Conservation (phyloP, 2,888 invertebrate genomes). For the Theristus sp. region DNA sequence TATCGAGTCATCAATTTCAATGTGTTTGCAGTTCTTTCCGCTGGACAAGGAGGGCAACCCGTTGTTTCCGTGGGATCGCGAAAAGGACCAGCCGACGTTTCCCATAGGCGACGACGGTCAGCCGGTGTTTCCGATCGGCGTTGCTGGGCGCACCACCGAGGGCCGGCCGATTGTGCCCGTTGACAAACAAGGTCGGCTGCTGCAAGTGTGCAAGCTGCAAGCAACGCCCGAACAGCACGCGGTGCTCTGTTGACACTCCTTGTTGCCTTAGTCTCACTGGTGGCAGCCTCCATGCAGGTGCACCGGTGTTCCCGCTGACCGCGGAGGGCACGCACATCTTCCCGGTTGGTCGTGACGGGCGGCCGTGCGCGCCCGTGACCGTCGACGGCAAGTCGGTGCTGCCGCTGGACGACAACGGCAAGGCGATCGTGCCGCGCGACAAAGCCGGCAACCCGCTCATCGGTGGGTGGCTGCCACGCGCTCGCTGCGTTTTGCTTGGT, state of each 20-base stretch:
- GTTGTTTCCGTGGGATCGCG: background rate
- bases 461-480: background rate
- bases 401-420: conserved; percentile 1
- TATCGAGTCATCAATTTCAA: too few relatives aligned
- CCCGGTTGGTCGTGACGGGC: background rate
- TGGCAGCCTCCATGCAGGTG: too few relatives aligned
- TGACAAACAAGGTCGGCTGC: too few relatives aligned
- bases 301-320: background rate
- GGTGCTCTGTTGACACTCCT: too few relatives aligned
- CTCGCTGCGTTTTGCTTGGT: too few relatives aligned
- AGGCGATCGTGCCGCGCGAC: background rate
- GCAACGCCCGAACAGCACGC: too few relatives aligned
- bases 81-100: background rate
- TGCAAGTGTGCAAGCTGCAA: too few relatives aligned
- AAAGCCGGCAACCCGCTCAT: background rate
- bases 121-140: conserved; percentile 2
- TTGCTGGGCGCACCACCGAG: background rate
- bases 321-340: background rate
- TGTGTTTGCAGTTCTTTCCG: conserved; percentile 1
- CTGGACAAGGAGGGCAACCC: background rate
- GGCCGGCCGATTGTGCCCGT: conserved; percentile 1
- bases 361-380: conserved; percentile 1
- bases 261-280: too few relatives aligned
- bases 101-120: conserved; percentile 1
- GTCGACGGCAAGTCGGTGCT: background rate